Percentiles rank a stretch among this genome's conserved stretches.
phyloP scores from a whole-genome alignment of 2,797 vertebrate genomes.

The Hyperoplus lanceolatus region DNA sequence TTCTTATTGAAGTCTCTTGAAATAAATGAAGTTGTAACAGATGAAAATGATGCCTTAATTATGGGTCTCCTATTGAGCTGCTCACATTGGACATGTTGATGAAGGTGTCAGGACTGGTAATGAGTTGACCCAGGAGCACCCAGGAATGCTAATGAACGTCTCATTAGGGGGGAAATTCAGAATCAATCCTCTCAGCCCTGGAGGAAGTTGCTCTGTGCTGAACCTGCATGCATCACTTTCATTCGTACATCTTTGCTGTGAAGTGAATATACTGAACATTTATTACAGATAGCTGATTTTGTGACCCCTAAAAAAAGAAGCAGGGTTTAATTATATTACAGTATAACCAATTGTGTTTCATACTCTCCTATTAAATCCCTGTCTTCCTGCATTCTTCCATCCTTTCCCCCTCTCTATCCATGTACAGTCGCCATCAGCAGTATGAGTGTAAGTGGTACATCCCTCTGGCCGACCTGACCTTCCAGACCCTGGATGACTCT shows the following conservation, averaged over 20 bases:
- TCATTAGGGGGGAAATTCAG: constrained; percentile 30
- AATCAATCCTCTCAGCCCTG: constrained; percentile 22
- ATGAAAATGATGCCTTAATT: background rate
- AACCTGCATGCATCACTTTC: constrained; percentile 3
- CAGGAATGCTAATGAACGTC: constrained; percentile 38
- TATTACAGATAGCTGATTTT: background rate
- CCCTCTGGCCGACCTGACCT: constrained; percentile 94
- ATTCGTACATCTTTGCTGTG: background rate
- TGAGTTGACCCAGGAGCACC: constrained; percentile 26
- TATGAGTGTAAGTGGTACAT: constrained; percentile 99
- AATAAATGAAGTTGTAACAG: background rate
- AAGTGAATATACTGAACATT: background rate
- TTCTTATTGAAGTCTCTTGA: background rate
- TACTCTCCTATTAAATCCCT: background rate
- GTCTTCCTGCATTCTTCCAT: background rate
- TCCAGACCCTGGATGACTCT: constrained; percentile 93
- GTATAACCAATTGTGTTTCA: background rate
- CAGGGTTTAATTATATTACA: background rate
- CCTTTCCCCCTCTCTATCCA: background rate
- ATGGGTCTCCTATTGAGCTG: background rate
- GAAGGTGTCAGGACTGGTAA: constrained; percentile 13
- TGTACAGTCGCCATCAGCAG: constrained; percentile 93
- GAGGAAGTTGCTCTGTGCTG: constrained; percentile 20
- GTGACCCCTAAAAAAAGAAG: background rate
- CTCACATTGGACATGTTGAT: constrained; percentile 26